A percentile compares a stretch with the other conserved stretches of the same genome.
These are phyloP conservation scores for Platichthys stellatus DNA, from an alignment of 2,113 vertebrate species.

Conservation along the genomic window DNA sequence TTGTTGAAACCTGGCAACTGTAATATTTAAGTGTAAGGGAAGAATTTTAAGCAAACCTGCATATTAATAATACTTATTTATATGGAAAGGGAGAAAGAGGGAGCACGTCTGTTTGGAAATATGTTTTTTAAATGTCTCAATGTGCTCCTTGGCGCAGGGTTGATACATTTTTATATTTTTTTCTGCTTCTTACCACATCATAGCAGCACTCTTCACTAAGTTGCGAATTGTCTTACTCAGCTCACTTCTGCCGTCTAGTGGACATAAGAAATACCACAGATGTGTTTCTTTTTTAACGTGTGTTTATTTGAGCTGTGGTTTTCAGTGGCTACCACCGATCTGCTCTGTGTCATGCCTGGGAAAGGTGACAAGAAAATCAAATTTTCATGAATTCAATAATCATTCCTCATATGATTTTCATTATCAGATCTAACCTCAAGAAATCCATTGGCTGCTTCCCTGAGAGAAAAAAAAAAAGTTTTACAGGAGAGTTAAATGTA, in stretches of 20 bases:
- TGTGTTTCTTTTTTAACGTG: too few relatives aligned
- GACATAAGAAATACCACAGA: neutral
- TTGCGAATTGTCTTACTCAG: neutral
- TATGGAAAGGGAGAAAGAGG: too few relatives aligned
- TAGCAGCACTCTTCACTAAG: neutral
- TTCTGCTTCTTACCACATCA: neutral
- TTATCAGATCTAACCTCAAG: neutral
- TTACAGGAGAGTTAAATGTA: neutral
- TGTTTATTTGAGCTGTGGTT: neutral
- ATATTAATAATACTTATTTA: too few relatives aligned
- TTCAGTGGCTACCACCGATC: conserved; percentile 10
- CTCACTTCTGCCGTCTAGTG: conserved; percentile 64
- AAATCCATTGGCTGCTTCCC: neutral
- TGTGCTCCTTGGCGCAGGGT: too few relatives aligned
- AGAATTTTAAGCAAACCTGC: neutral
- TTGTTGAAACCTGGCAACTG: neutral
- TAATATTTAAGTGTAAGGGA: neutral
- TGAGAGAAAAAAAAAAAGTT: neutral
- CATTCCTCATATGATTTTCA: neutral
- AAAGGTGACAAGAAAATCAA: conserved; percentile 37
- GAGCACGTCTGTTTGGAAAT: too few relatives aligned
- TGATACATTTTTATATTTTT: too few relatives aligned
- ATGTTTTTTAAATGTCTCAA: too few relatives aligned
- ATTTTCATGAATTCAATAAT: conserved; percentile 9
- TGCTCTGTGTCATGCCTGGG: neutral